These are phyloP conservation scores for Amphiura filiformis DNA, from an alignment of 35 echinoderm and acorn worm species.

Conservation along the genomic window DNA sequence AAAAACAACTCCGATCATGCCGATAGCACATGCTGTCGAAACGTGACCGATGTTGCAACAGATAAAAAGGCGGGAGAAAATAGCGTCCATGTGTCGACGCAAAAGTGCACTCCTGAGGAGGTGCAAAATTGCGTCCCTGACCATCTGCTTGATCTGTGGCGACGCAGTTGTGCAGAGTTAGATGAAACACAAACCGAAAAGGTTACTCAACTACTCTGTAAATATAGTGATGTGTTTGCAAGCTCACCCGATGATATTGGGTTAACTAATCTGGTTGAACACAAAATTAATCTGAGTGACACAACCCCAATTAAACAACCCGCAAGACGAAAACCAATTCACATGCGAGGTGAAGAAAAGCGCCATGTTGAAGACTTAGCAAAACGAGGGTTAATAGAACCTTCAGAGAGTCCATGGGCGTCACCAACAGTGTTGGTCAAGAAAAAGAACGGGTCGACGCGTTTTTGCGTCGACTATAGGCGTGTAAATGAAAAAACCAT, in stretches of 20 bases:
- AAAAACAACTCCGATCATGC: background rate
- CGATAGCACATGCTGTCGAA: background rate
- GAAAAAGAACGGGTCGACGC: background rate
- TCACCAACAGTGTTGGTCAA: slow-evolving; percentile 53
- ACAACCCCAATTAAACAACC: slow-evolving; percentile 41
- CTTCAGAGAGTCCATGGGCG: slow-evolving; percentile 56
- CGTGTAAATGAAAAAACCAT: background rate
- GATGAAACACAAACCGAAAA: background rate
- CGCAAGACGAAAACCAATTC: slow-evolving; percentile 47
- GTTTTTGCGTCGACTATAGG: slow-evolving; percentile 4
- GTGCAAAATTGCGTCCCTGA: background rate
- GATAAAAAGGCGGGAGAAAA: too few relatives aligned
- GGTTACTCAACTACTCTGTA: background rate
- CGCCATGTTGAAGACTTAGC: slow-evolving; percentile 51
- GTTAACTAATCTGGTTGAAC: slow-evolving; percentile 33
- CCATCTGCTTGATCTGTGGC: slow-evolving; percentile 18
- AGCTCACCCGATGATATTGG: slow-evolving; percentile 51
- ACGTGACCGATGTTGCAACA: too few relatives aligned
- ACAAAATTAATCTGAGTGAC: slow-evolving; percentile 40
- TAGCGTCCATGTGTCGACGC: too few relatives aligned
- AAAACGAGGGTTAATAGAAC: slow-evolving; percentile 38
- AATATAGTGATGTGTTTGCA: slow-evolving; percentile 46
- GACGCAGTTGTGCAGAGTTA: background rate
- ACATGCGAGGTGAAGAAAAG: slow-evolving; percentile 31
- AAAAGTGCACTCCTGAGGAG: background rate